Evolutionary conservation across 1,140 invertebrate species (phyloP), one percentile per base, ranked within the genome.

Genomic region (Hylaeus anthracinus): DNA sequence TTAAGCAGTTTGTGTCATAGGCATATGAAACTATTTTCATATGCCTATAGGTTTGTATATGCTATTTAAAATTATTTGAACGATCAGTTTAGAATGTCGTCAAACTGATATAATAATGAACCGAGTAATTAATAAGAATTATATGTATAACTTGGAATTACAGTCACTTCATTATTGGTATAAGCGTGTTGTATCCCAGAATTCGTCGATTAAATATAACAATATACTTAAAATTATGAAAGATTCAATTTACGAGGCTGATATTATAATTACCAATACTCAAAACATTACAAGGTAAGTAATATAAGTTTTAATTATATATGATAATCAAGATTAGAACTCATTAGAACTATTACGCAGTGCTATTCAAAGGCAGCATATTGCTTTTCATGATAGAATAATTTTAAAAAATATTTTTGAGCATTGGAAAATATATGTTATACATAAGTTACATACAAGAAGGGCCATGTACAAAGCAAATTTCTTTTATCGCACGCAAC

Each of bases 81-180:
- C 37, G 51, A 26, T 37, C n/a, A 51, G 15, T 37, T n/a, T 66
- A 37, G 6, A 2, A 37, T 67, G 5, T 12, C 5, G 5, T 60
- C 12, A 56, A 26, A 56, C 1, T 12, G 37, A 53, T 74, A 55
- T 63, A 60, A 51, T n/a, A 45, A 76, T 80, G 78, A 45, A 53
- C 15, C 55, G 39, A 15, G 41, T 37, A 41, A 2, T 56, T 48
- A 51, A 71, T 9, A 73, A 79, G 4, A 79, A 26, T 14, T 79
- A 26, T 39, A 66, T 79, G 53, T 12, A 73, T n/a, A 65, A 79
- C 41, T 65, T 73, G 2, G 77, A 79, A 45, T 58, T 79, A 10
- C 61, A 66, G 15, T 79, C 77, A 26, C 26, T 79, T 12, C 77
- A 51, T 73, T 73, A 79, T 65, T 79, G 77, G 77, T 79, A 66